A percentile compares a stretch with the other conserved stretches of the same genome.
These are phyloP conservation scores for Drosophila prostipennis DNA, from an alignment of 2,888 invertebrate species.

Conservation along the genomic window DNA sequence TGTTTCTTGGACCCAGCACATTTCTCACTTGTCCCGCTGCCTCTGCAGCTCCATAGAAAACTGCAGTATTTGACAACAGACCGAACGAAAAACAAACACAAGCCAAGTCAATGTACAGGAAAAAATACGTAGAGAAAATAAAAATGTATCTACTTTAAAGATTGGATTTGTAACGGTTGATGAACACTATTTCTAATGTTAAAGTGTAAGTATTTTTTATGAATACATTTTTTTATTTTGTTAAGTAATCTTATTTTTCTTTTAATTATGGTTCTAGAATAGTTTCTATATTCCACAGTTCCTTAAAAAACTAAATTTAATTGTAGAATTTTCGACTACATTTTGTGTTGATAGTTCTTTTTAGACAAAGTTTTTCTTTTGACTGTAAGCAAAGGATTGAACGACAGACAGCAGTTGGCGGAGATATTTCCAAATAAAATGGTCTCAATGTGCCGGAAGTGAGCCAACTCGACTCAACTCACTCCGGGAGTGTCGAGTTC, in stretches of 20 bases:
- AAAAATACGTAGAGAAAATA: no score
- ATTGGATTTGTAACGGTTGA: no score
- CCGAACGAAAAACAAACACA: slow-evolving; percentile 30
- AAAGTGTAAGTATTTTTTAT: no score
- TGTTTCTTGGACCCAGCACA: slow-evolving; percentile 18
- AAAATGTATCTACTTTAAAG: no score
- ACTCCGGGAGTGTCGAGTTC: slow-evolving; percentile 24
- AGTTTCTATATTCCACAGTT: no score
- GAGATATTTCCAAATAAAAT: slow-evolving; percentile 76
- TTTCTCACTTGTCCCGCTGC: slow-evolving; percentile 32
- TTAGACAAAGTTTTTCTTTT: not conserved
- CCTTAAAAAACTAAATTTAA: no score
- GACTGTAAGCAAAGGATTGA: slow-evolving; percentile 20
- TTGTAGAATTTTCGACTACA: not conserved
- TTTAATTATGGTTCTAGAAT: no score
- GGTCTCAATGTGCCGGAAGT: slow-evolving; percentile 78
- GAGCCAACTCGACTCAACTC: slow-evolving; percentile 46
- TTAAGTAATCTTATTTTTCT: no score
- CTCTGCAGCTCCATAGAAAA: slow-evolving; percentile 15
- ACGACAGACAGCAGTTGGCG: slow-evolving; percentile 17
- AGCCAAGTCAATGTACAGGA: slow-evolving; percentile 8
- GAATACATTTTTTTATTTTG: no score
- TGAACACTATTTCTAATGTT: no score
- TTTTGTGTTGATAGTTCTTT: not conserved
- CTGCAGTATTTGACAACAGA: slow-evolving; percentile 32